phyloP scores from a whole-genome alignment of 2,113 vertebrate species.

The Callipepla squamata region DNA sequence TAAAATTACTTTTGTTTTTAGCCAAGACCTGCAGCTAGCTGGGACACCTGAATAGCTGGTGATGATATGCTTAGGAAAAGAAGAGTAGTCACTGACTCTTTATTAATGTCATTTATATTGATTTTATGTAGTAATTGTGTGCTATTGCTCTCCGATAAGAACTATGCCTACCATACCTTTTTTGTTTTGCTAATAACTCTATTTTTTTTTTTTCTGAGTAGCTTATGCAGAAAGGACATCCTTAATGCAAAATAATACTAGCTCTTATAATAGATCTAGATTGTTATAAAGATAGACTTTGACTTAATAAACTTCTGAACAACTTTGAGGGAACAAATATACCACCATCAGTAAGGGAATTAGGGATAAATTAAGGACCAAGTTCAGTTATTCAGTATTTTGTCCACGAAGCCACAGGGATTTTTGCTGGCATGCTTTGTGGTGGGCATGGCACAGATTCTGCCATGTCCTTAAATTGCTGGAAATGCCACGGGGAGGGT shows the following conservation, averaged over 20 bases:
- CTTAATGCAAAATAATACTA: background rate
- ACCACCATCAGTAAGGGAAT: background rate
- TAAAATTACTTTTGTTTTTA: background rate
- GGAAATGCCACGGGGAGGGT: background rate
- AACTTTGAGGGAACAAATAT: background rate
- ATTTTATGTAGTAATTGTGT: background rate
- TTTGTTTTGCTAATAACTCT: background rate
- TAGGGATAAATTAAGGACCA: background rate
- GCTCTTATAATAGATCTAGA: background rate
- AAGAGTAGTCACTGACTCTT: background rate
- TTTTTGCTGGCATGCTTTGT: background rate
- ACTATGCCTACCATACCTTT: background rate
- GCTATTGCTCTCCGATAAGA: background rate
- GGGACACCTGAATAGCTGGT: background rate
- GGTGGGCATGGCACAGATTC: background rate
- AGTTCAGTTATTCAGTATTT: background rate
- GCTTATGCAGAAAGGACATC: background rate
- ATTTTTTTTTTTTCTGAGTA: background rate
- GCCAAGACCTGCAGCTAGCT: background rate
- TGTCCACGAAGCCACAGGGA: background rate
- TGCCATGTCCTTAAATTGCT: background rate
- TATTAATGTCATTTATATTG: background rate
- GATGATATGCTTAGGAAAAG: background rate
- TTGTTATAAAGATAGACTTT: background rate
- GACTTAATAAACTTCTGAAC: background rate